Evolutionary conservation across 2,888 invertebrate genomes (phyloP).

Genomic region (Lymantria dispar): DNA sequence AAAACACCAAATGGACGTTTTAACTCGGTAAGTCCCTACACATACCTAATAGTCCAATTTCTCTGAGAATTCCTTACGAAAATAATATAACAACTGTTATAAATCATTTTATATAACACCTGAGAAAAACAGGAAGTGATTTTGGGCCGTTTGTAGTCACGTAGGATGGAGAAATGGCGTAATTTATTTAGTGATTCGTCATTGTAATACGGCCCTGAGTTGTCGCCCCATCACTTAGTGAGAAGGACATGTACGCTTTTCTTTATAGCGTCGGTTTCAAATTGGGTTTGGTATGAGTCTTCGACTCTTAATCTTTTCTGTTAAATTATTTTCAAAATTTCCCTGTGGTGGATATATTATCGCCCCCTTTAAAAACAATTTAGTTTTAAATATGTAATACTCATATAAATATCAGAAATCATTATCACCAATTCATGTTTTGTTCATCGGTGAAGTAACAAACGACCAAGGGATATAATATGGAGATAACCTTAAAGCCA

Average conservation of each 20-base stretch:
- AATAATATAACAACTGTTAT: constrained; percentile 39
- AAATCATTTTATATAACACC: constrained; percentile 52
- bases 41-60: constrained; percentile 12
- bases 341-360: too few relatives aligned
- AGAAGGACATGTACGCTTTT: constrained; percentile 63
- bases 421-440: too few relatives aligned
- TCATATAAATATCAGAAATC: too few relatives aligned
- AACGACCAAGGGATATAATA: too few relatives aligned
- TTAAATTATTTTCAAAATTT: neutral
- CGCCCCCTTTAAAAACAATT: too few relatives aligned
- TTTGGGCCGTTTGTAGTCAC: constrained; percentile 49
- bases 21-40: constrained; percentile 6
- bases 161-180: constrained; percentile 54
- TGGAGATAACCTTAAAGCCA: too few relatives aligned
- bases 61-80: constrained; percentile 21
- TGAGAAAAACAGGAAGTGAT: constrained; percentile 47
- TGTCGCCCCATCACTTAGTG: constrained; percentile 61
- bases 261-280: constrained; percentile 40
- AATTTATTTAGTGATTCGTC: constrained; percentile 64
- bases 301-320: constrained; percentile 5
- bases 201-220: constrained; percentile 62
- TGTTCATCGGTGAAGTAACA: too few relatives aligned
- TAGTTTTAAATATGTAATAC: too few relatives aligned
- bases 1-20: constrained; percentile 9
- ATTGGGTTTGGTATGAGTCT: constrained; percentile 13